phyloP scores from a whole-genome alignment of 2,113 vertebrate species.

The Cinclus cinclus region DNA sequence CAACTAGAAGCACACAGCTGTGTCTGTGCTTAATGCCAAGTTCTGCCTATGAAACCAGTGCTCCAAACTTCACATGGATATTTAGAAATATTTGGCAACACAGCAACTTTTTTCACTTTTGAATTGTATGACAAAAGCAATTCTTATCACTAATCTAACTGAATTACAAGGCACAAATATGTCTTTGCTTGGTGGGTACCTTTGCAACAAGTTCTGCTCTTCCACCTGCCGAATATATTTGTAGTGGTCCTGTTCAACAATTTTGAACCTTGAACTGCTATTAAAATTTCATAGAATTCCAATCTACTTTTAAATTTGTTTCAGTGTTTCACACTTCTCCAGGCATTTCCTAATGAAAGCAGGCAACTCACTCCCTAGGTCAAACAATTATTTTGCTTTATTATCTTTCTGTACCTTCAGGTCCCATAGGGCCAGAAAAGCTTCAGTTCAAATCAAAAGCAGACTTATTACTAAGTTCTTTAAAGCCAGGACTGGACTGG shows the following conservation, averaged over 20 bases:
- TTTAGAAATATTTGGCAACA: background rate
- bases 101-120: background rate
- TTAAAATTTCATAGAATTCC: background rate
- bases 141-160: background rate
- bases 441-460: background rate
- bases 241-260: background rate
- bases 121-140: background rate
- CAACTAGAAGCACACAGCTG: background rate
- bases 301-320: background rate
- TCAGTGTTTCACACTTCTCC: background rate
- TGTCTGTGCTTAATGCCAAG: background rate
- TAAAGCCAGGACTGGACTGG: background rate
- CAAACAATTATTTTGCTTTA: background rate
- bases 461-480: background rate
- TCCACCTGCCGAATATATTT: background rate
- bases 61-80: background rate
- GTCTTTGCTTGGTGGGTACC: background rate
- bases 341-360: background rate
- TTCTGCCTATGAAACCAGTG: background rate
- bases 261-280: background rate
- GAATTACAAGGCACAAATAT: background rate
- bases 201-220: background rate
- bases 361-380: background rate
- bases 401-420: background rate
- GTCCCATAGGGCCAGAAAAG: background rate